Percentiles rank a stretch among this genome's conserved stretches.
These are phyloP conservation scores for Prunella strophiata DNA, from an alignment of 2,797 vertebrate genomes.

Conservation along the genomic window DNA sequence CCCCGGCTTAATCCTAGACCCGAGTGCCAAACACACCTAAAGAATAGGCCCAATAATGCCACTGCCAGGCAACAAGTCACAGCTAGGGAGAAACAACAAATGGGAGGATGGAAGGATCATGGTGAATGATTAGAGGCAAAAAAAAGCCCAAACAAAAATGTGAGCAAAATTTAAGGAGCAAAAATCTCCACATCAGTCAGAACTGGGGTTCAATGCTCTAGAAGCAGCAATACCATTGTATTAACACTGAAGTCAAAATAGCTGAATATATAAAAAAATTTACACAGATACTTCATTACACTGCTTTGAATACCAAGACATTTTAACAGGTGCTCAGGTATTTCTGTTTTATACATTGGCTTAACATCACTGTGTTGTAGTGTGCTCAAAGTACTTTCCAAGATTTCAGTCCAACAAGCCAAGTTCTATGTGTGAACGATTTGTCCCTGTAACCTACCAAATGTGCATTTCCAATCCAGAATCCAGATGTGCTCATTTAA, in stretches of 20 bases:
- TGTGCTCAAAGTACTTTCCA: conserved; percentile 2
- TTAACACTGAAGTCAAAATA: neutral
- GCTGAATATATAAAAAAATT: neutral
- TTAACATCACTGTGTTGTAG: neutral
- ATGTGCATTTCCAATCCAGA: conserved; percentile 10
- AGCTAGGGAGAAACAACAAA: neutral
- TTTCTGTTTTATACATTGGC: neutral
- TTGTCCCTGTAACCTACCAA: conserved; percentile 20
- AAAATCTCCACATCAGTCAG: neutral
- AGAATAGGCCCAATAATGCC: neutral
- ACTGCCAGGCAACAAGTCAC: neutral
- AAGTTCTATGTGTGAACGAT: neutral
- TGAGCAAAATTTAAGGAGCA: neutral
- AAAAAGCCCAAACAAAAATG: neutral
- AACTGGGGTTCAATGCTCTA: neutral
- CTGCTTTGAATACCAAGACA: neutral
- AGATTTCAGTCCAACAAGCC: neutral
- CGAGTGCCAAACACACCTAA: neutral
- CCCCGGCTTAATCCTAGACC: neutral
- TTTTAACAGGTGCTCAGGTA: conserved; percentile 28
- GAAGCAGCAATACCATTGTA: neutral
- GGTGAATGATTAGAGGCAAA: neutral
- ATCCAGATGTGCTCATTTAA: conserved; percentile 60
- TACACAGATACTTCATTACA: neutral
- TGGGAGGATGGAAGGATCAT: neutral